Evolutionary conservation across 2,888 invertebrate species (phyloP).

Genomic region (Achlya flavicornis): DNA sequence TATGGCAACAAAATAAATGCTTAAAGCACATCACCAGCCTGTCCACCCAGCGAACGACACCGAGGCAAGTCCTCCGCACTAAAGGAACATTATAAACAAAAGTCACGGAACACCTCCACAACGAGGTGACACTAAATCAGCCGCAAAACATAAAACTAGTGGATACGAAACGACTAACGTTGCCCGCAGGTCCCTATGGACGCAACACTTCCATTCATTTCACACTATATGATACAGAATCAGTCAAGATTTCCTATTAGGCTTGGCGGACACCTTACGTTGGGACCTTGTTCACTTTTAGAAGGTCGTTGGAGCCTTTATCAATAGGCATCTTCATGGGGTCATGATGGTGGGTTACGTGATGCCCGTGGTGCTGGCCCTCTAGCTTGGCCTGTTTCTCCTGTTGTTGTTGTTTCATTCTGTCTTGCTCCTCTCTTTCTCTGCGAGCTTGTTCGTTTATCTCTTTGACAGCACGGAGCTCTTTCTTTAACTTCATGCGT

Average conservation of each 20-base stretch:
- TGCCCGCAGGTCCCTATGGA: constrained; percentile 72
- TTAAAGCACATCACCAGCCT: constrained; percentile 83
- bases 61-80: constrained; percentile 79
- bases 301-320: constrained; percentile 89
- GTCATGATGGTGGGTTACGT: constrained; percentile 89
- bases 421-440: constrained; percentile 95
- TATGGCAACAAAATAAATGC: constrained; percentile 85
- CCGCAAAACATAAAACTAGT: constrained; percentile 81
- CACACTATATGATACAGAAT: constrained; percentile 83
- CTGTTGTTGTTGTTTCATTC: constrained; percentile 95
- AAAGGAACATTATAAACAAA: constrained; percentile 80
- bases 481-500: constrained; percentile 98
- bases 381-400: constrained; percentile 93
- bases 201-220: constrained; percentile 78
- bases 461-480: constrained; percentile 96
- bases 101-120: constrained; percentile 68
- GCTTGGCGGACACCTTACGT: constrained; percentile 85
- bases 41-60: constrained; percentile 76
- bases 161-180: constrained; percentile 80
- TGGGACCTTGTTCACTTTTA: constrained; percentile 91
- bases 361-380: constrained; percentile 88
- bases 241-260: constrained; percentile 77
- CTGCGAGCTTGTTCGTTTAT: constrained; percentile 97
- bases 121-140: constrained; percentile 67
- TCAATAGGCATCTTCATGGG: constrained; percentile 89